Evolutionary conservation across 2,113 vertebrate genomes (phyloP).

Genomic region (Odocoileus hemionus): DNA sequence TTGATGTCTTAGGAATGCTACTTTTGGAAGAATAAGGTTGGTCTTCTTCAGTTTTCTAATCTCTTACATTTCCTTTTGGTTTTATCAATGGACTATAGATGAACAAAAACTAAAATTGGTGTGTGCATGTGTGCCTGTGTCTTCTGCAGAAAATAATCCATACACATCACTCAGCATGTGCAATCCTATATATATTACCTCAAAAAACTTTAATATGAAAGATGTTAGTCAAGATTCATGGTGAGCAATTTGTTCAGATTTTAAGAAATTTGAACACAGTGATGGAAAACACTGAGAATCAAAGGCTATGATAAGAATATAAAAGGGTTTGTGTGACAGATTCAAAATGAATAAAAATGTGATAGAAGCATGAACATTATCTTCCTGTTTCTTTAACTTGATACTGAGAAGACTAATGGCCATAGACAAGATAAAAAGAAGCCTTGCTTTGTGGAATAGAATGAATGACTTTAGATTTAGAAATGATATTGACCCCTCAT

Average conservation of each 20-base stretch:
- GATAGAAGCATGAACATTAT: background rate
- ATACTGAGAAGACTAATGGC: background rate
- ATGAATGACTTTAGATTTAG: background rate
- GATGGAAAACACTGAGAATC: background rate
- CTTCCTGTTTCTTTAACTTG: background rate
- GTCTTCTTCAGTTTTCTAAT: background rate
- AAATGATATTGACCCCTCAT: background rate
- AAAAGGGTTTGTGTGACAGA: background rate
- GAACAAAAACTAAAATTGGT: background rate
- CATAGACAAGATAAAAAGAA: background rate
- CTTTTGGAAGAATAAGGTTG: background rate
- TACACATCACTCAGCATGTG: fast-evolving
- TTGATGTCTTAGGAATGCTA: background rate
- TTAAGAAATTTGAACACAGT: background rate
- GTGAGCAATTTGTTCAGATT: background rate
- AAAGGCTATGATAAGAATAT: background rate
- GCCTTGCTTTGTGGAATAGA: background rate
- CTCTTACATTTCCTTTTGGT: background rate
- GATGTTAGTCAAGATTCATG: background rate
- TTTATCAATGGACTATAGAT: background rate
- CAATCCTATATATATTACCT: background rate
- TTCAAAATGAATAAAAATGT: background rate
- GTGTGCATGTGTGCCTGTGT: background rate
- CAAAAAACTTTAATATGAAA: background rate
- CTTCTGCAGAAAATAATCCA: background rate